Percentiles rank a stretch among this genome's conserved stretches.
phyloP scores from a whole-genome alignment of 2,797 vertebrate species.

The Halcyon chelicuti region DNA sequence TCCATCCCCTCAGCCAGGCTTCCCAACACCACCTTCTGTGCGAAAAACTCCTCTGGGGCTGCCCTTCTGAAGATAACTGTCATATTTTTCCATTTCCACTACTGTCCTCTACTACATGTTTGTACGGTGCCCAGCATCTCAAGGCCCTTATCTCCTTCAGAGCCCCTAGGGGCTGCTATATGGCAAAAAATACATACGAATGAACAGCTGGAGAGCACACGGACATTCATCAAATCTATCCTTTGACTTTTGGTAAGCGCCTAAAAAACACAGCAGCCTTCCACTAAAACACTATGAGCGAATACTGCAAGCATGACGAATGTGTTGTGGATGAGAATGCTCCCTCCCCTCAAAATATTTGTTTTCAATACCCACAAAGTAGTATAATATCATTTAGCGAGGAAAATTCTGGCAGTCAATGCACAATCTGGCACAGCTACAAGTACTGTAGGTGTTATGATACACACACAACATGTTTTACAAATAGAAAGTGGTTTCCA shows the following conservation, averaged over 20 bases:
- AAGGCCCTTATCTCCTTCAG: not conserved
- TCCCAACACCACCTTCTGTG: accelerated
- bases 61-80: not conserved
- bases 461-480: slow-evolving; percentile 77
- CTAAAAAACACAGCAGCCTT: not conserved
- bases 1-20: not conserved
- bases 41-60: not conserved
- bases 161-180: slow-evolving; percentile 38
- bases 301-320: not conserved
- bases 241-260: not conserved
- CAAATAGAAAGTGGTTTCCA: slow-evolving; percentile 80
- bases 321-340: not conserved
- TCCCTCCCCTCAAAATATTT: slow-evolving; percentile 58
- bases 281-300: not conserved
- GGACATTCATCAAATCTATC: not conserved
- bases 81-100: not conserved
- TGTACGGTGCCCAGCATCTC: accelerated
- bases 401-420: slow-evolving; percentile 36
- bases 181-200: slow-evolving; percentile 19
- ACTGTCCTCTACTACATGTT: not conserved
- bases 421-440: slow-evolving; percentile 45
- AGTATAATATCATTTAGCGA: slow-evolving; percentile 50
- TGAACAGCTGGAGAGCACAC: not conserved
- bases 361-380: slow-evolving; percentile 46
- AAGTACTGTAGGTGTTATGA: slow-evolving; percentile 67